Evolutionary conservation across 2,113 vertebrate genomes (phyloP), one percentile per base, ranked within the genome.

Genomic region (Myodes glareolus): DNA sequence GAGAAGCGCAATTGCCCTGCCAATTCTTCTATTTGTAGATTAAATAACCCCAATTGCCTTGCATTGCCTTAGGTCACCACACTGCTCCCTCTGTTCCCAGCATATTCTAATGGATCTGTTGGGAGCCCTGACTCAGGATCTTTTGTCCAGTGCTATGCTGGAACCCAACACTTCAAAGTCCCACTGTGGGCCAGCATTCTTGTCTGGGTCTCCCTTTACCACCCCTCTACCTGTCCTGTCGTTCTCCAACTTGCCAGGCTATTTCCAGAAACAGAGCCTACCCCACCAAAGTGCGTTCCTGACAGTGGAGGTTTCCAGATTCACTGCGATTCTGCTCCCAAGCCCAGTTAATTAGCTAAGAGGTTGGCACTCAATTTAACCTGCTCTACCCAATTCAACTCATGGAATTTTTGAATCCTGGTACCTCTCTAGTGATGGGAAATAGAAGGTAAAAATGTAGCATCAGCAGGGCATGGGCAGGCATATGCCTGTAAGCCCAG

Each of bases 11-110:
- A 6, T 75, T 82, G 61, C 55, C 45, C 27, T 95, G 88, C 85
- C 91, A 97, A 63, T 42, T 75, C 73, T 75, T 92, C 92, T 65
- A 27, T 95, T 88, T 92, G 80, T 42, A 73, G 85, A 95, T 92
- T 61, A 96, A 94, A 95, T 72, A 67, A 29, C 55, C n/a, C n/a
- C 55, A 27, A 21, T 21, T 87, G 94, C 67, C 55, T 78, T 55
- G n/a, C 9, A 6, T 42, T 82, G 31, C 36, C 68, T 61, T 86
- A 61, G 31, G 76, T 97, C 50, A 14, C 33, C 8, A 25, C 36
- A 33, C 47, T 1, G 6, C 7, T 39, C 68, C 36, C 70, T 89
- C 27, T 42, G n/a, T 93, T 78, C 75, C 52, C 52, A 67, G 6
- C 42, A 31, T 63, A 75, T 77, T 67, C 50, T 75, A 94, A 76